Conservation (phyloP, 1,140 invertebrate species). For the Brachionus rotundiformis region DNA sequence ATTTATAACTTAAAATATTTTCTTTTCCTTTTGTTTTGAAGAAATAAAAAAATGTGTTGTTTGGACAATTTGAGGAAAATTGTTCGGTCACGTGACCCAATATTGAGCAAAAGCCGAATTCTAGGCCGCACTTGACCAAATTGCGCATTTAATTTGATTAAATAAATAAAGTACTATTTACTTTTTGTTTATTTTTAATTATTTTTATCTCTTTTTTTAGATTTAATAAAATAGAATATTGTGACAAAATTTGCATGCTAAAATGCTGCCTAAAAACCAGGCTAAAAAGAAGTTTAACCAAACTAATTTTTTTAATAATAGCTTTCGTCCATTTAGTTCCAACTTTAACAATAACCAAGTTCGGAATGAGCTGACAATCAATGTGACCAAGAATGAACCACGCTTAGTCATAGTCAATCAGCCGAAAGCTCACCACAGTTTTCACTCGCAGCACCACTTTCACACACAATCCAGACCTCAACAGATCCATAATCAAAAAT, state of each 20-base stretch:
- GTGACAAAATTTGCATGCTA: neutral
- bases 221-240: neutral
- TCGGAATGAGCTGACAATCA: constrained; percentile 40
- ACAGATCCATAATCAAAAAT: constrained; percentile 1
- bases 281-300: constrained; percentile 35
- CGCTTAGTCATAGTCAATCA: constrained; percentile 42
- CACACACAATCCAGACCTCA: neutral
- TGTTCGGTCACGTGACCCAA: neutral
- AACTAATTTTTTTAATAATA: constrained; percentile 39
- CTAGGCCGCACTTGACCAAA: neutral
- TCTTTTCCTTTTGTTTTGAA: neutral
- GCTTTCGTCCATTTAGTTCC: constrained; percentile 16
- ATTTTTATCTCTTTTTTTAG: neutral
- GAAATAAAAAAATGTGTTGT: neutral
- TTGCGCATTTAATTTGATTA: neutral
- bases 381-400: constrained; percentile 50
- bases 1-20: neutral
- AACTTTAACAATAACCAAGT: constrained; percentile 16
- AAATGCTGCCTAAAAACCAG: constrained; percentile 42
- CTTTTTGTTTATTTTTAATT: neutral
- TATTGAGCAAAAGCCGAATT: neutral
- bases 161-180: constrained; percentile 1
- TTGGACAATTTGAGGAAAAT: neutral
- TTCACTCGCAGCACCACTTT: neutral
- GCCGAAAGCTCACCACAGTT: neutral